Evolutionary conservation across 2,888 invertebrate species (phyloP).

Genomic region (Drosophila mimetica): DNA sequence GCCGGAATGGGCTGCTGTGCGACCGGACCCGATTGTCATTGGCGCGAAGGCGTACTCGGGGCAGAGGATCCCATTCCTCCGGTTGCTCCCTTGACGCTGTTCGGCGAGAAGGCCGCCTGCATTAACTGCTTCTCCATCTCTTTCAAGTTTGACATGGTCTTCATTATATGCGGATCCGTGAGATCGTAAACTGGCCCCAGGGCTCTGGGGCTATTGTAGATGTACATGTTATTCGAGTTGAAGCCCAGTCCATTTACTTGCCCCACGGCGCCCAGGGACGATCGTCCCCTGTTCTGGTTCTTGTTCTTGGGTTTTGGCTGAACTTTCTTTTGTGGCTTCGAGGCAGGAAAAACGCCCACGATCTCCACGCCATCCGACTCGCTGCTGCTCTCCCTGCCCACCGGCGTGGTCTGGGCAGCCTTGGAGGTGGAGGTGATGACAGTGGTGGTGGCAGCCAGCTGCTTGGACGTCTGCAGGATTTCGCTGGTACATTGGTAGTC

Average conservation of each 20-base stretch:
- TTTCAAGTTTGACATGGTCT: conserved; percentile 53
- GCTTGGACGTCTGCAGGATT: conserved; percentile 82
- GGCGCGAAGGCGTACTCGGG: conserved; percentile 51
- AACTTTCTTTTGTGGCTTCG: conserved; percentile 31
- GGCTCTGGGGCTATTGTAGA: conserved; percentile 33
- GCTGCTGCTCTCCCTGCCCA: conserved; percentile 79
- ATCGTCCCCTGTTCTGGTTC: conserved; percentile 42
- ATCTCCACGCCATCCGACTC: conserved; percentile 84
- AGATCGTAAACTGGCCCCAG: conserved; percentile 48
- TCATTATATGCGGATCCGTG: conserved; percentile 42
- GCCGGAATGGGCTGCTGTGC: conserved; percentile 62
- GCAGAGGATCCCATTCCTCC: conserved; percentile 25
- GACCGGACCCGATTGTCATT: conserved; percentile 78
- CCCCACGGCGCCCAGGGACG: conserved; percentile 19
- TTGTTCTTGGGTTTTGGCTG: conserved; percentile 47
- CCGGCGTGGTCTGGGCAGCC: conserved; percentile 18
- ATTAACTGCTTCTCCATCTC: conserved; percentile 52
- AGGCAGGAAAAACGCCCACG: conserved; percentile 80
- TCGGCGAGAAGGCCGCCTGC: conserved; percentile 35
- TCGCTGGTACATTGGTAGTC: conserved; percentile 82
- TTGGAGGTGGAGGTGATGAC: conserved; percentile 22
- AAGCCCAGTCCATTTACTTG: conserved; percentile 48
- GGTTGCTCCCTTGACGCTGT: conserved; percentile 14
- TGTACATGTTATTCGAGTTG: conserved; percentile 51
- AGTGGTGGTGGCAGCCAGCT: conserved; percentile 64